A percentile compares a stretch with the other conserved stretches of the same genome.
phyloP scores from a whole-genome alignment of 2,888 invertebrate species.

The Idaea aversata region DNA sequence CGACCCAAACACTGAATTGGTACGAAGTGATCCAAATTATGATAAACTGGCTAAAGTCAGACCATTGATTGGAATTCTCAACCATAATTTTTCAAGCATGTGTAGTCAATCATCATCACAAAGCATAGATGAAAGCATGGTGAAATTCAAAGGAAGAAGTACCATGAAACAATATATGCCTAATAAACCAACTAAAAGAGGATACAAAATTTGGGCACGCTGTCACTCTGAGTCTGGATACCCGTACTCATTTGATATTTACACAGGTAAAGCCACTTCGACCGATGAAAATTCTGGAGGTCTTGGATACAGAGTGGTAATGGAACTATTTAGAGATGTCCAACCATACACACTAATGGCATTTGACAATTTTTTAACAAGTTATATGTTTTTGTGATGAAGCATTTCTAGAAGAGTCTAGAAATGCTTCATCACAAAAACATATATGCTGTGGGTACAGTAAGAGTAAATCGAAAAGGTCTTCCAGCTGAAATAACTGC shows the following conservation, averaged over 20 bases:
- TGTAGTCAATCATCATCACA: conserved; percentile 12
- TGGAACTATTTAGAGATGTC: conserved; percentile 11
- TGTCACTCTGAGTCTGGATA: conserved; percentile 17
- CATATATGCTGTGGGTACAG: conserved; percentile 11
- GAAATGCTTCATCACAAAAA: conserved; percentile 6
- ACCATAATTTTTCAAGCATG: too few species aligned
- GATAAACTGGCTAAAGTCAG: conserved; percentile 5
- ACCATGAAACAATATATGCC: conserved; percentile 7
- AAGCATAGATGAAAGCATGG: conserved; percentile 11
- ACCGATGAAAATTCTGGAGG: conserved; percentile 7
- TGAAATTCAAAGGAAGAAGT: conserved; percentile 11
- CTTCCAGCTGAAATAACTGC: conserved; percentile 9
- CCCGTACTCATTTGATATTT: conserved; percentile 14
- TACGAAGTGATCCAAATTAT: background rate
- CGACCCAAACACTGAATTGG: background rate
- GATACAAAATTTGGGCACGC: conserved; percentile 16
- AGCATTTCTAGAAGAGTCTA: too few species aligned
- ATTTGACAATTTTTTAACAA: conserved; percentile 11
- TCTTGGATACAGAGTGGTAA: conserved; percentile 11
- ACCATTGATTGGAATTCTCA: background rate
- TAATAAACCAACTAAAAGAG: conserved; percentile 7
- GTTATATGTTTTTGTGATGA: conserved; percentile 7
- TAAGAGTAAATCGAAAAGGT: conserved; percentile 11
- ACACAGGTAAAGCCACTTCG: conserved; percentile 16
- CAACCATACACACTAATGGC: conserved; percentile 9